Evolutionary conservation across 2,797 vertebrate genomes (phyloP), one percentile per base, ranked within the genome.

Genomic region (Chloroceryle amazona): DNA sequence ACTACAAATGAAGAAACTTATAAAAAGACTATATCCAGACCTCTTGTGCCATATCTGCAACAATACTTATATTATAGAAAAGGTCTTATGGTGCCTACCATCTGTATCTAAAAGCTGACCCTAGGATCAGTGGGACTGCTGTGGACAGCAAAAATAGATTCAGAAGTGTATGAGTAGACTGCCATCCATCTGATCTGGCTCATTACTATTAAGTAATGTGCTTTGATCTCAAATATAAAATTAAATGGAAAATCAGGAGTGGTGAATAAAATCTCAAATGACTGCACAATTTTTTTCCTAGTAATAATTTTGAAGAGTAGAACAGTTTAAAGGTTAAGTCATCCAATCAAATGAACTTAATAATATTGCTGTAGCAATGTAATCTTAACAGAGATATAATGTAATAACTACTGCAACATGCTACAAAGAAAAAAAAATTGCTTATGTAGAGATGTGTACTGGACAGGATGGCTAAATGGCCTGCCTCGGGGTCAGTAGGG

Each of bases 191-290:
- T 83, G 13, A 72, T 85, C 46, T 85, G 35, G 3, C 21, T 73
- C 68, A 57, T 47, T 89, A 67, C 85, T 94, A 85, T 58, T 75
- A 83, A 60, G 3, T 35, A 61, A 78, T 58, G 10, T 57, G 10
- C 31, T 85, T 86, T 80, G 68, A 72, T 68, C 29, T 83, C 82
- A 84, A 94, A 85, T 71, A 76, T 6, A 79, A 74, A 79, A 89
- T 71, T 71, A 81, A 93, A 51, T 4, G 11, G 52, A 86, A 88
- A 94, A 89, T 68, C 15, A 81, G 51, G 3, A 75, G 4, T 4
- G 8, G 41, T 79, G 20, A 44, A 71, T 20, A 90, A 82, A 93
- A 86, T 54, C 31, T 63, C 49, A 71, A 75, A 78, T 67, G 54
- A 73, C 39, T 84, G 46, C 35, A n/a, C 22, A 52, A 79, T 81